These are phyloP conservation scores for Orientallactaga sibirica DNA, from an alignment of 2,797 vertebrate species.

Conservation along the genomic window DNA sequence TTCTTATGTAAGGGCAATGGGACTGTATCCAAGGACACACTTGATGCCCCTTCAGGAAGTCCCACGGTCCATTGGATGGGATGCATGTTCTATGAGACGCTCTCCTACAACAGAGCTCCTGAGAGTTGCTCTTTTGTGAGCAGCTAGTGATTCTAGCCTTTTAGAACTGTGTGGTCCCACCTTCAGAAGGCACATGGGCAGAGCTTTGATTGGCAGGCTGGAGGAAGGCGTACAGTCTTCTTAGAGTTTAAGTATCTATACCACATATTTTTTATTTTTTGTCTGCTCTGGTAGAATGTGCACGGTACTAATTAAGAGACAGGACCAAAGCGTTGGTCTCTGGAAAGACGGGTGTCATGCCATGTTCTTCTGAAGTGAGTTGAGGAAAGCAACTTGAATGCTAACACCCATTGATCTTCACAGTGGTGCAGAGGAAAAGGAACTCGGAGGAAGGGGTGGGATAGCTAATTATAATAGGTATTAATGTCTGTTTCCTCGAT, in stretches of 20 bases:
- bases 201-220: background rate
- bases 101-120: background rate
- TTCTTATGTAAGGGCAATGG: background rate
- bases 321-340: too few relatives aligned
- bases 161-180: background rate
- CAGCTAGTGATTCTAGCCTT: background rate
- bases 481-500: slow-evolving; percentile 76
- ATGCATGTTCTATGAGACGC: background rate
- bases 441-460: background rate
- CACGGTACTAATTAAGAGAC: background rate
- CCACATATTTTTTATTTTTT: background rate
- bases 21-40: too few relatives aligned
- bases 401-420: background rate
- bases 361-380: background rate
- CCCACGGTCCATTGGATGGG: background rate
- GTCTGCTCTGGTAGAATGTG: background rate
- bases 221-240: background rate
- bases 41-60: background rate
- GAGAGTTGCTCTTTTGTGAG: background rate
- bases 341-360: background rate
- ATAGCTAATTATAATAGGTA: slow-evolving; percentile 74
- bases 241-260: background rate
- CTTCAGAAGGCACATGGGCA: background rate
- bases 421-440: background rate
- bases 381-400: background rate